Conservation (phyloP, 2,888 invertebrate genomes). For the Agrochola litura region DNA sequence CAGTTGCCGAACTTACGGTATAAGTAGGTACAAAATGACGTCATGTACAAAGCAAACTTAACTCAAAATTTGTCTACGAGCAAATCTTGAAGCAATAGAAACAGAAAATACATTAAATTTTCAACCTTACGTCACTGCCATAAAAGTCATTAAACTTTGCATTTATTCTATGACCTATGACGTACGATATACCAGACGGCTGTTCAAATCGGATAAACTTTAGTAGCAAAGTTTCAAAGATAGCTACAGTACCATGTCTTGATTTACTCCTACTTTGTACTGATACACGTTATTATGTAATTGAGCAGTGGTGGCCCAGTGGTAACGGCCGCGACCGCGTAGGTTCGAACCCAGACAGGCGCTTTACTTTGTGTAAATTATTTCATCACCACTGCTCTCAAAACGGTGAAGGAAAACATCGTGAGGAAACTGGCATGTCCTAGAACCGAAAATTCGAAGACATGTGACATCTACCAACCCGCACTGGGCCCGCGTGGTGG, state of each 20-base stretch:
- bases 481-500: no score
- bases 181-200: background rate
- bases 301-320: no score
- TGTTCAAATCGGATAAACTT: constrained; percentile 13
- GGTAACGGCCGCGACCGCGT: no score
- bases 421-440: no score
- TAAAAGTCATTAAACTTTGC: constrained; percentile 1
- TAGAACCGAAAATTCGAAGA: no score
- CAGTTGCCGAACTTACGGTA: no score
- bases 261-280: background rate
- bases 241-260: background rate
- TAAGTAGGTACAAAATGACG: background rate
- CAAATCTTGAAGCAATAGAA: no score
- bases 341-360: no score
- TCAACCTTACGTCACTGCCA: background rate
- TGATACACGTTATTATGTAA: background rate
- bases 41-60: background rate
- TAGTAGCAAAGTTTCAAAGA: background rate
- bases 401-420: no score
- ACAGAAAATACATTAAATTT: background rate
- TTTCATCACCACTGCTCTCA: no score
- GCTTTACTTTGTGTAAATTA: no score
- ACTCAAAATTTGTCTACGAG: background rate
- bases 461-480: no score
- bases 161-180: background rate